Evolutionary conservation across 1,140 invertebrate genomes (phyloP).

Genomic region (Cecropterus lyciades): DNA sequence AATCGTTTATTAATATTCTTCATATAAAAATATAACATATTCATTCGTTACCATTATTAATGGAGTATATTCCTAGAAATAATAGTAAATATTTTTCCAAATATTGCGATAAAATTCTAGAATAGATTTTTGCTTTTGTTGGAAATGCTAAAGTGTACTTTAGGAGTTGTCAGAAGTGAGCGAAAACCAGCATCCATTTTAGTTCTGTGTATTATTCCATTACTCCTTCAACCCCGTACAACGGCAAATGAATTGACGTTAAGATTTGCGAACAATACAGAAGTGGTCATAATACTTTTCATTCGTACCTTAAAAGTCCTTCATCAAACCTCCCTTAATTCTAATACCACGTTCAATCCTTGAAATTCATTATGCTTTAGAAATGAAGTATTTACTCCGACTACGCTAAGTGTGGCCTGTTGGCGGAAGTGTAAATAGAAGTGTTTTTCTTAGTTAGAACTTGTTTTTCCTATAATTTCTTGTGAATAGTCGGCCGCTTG

Average conservation of each 20-base stretch:
- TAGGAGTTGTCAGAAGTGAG: too few species aligned
- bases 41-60: too few species aligned
- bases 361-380: conserved; percentile 34
- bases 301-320: conserved; percentile 8
- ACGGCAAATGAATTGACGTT: conserved; percentile 8
- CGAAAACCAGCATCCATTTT: too few species aligned
- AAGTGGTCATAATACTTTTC: conserved; percentile 18
- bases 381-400: conserved; percentile 32
- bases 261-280: conserved; percentile 20
- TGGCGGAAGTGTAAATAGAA: conserved; percentile 33
- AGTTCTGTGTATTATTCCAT: too few species aligned
- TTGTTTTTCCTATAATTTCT: conserved; percentile 32
- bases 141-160: too few species aligned
- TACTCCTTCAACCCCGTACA: too few species aligned
- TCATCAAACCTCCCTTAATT: conserved; percentile 14
- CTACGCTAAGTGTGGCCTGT: conserved; percentile 12
- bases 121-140: too few species aligned
- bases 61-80: too few species aligned
- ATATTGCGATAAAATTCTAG: too few species aligned
- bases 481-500: conserved; percentile 26
- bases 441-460: conserved; percentile 32
- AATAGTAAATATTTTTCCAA: too few species aligned
- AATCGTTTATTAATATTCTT: too few species aligned
- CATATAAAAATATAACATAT: too few species aligned
- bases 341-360: conserved; percentile 21